phyloP scores from a whole-genome alignment of 2,113 vertebrate genomes.

The Neodontobutis hainanensis region DNA sequence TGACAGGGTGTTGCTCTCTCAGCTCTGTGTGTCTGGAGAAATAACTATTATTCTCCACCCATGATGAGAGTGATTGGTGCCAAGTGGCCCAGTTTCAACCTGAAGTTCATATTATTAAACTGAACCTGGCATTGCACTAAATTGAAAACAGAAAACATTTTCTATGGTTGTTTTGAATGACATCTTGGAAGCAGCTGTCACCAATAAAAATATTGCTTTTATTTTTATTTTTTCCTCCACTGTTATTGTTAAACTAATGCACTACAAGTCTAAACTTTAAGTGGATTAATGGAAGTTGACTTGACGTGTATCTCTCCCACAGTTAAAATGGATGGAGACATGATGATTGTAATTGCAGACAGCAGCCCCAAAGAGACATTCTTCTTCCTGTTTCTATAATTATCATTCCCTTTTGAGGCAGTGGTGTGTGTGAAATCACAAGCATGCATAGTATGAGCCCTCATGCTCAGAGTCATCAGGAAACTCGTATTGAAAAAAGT shows the following conservation, averaged over 20 bases:
- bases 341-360: slow-evolving; percentile 26
- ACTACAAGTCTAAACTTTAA: not conserved
- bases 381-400: slow-evolving; percentile 61
- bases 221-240: too few relatives aligned
- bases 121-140: not conserved
- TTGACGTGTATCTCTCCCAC: not conserved
- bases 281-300: not conserved
- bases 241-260: slow-evolving; percentile 8
- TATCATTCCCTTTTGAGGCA: slow-evolving; percentile 15
- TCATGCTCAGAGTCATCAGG: too few relatives aligned
- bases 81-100: not conserved
- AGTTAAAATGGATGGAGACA: slow-evolving; percentile 13
- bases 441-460: not conserved
- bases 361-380: slow-evolving; percentile 9
- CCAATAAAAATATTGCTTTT: too few relatives aligned
- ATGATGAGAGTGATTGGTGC: slow-evolving; percentile 6
- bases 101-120: not conserved
- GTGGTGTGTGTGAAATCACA: not conserved
- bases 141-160: not conserved
- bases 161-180: not conserved
- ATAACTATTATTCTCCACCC: slow-evolving; percentile 8
- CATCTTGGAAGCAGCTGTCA: too few relatives aligned
- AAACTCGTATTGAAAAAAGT: not conserved
- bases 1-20: slow-evolving; percentile 19
- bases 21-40: not conserved